Evolutionary conservation across 2,113 vertebrate species (phyloP).

Genomic region (Arenaria interpres): DNA sequence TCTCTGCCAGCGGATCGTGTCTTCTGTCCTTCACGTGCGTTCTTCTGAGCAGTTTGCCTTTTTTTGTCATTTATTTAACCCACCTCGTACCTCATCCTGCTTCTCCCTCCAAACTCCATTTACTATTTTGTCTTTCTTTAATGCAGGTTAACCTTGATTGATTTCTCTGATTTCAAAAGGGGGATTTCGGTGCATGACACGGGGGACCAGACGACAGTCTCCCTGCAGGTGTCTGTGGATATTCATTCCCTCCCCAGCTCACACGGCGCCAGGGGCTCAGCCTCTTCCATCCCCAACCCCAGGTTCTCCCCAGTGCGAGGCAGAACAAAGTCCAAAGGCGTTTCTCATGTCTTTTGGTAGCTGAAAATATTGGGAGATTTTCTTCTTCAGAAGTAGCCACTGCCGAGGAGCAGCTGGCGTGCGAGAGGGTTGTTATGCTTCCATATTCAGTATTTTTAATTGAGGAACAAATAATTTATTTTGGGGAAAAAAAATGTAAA

Average conservation of each 20-base stretch:
- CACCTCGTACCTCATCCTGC: background rate
- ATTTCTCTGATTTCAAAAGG: background rate
- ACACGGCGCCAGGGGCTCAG: background rate
- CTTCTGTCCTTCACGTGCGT: background rate
- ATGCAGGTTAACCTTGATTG: background rate
- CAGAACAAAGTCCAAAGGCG: slow-evolving; percentile 5
- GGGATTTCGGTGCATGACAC: background rate
- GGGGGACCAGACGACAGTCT: background rate
- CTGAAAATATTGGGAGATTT: background rate
- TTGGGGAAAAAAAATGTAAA: slow-evolving; percentile 36
- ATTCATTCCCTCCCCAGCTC: background rate
- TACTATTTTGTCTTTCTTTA: background rate
- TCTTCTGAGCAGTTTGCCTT: background rate
- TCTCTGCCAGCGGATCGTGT: background rate
- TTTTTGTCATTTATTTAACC: background rate
- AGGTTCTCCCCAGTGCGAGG: background rate
- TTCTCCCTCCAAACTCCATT: background rate
- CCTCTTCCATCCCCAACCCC: background rate
- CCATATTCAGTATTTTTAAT: slow-evolving; percentile 65
- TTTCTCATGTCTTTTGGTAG: background rate
- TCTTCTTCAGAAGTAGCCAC: background rate
- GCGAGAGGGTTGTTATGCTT: slow-evolving; percentile 26
- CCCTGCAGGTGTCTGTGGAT: background rate
- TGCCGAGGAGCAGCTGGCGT: background rate
- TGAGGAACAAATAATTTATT: slow-evolving; percentile 64